Conservation (phyloP, 2,797 vertebrate genomes). For the Myiotriccus ornatus region DNA sequence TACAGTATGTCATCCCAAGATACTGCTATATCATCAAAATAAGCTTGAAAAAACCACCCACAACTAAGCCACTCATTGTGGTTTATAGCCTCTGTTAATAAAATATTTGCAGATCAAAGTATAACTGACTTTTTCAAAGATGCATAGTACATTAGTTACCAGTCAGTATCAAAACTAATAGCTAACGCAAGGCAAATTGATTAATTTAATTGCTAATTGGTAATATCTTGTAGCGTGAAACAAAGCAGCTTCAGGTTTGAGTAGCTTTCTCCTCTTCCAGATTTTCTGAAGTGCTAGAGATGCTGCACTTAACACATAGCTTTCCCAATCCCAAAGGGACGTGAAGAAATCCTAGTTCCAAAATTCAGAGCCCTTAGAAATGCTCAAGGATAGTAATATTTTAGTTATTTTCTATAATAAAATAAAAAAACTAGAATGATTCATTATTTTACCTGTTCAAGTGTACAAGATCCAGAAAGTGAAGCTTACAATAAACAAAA, state of each 20-base stretch:
- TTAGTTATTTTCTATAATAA: background rate
- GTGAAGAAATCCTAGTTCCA: background rate
- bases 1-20: slow-evolving; percentile 64
- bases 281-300: background rate
- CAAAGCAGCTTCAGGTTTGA: background rate
- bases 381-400: background rate
- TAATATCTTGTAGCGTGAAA: background rate
- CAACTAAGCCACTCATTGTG: slow-evolving; percentile 42
- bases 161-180: slow-evolving; percentile 22
- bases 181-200: background rate
- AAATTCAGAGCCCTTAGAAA: background rate
- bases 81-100: slow-evolving; percentile 55
- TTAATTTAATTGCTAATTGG: slow-evolving; percentile 20
- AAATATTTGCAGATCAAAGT: slow-evolving; percentile 59
- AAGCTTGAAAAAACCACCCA: slow-evolving; percentile 53
- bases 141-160: background rate
- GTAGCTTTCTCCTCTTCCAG: background rate
- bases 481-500: background rate
- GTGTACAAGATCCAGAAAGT: background rate
- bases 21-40: slow-evolving; percentile 59
- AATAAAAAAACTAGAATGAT: background rate
- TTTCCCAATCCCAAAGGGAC: background rate
- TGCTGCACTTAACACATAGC: background rate
- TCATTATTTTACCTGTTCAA: background rate
- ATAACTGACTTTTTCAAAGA: slow-evolving; percentile 30